Percentiles rank a stretch among this genome's conserved stretches.
These are phyloP conservation scores for Thysanoteuthis rhombus DNA, from an alignment of 2,888 invertebrate genomes.

Conservation along the genomic window DNA sequence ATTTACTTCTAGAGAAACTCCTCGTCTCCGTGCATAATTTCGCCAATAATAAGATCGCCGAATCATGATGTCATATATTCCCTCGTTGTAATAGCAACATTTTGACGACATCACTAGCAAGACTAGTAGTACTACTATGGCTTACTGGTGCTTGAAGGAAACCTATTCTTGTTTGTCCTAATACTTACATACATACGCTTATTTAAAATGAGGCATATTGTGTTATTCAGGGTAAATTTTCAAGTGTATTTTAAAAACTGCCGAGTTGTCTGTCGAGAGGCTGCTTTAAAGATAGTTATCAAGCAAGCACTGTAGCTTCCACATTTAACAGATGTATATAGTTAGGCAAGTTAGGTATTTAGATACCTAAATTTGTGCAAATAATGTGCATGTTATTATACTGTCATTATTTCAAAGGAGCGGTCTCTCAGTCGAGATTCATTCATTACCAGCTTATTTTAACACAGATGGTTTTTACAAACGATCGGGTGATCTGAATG, in stretches of 20 bases:
- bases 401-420: neutral
- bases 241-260: neutral
- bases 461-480: neutral
- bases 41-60: neutral
- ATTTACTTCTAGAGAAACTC: neutral
- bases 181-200: neutral
- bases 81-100: neutral
- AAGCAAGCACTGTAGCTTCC: too few relatives aligned
- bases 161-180: neutral
- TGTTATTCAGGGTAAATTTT: neutral
- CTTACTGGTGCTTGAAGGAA: neutral
- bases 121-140: neutral
- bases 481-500: neutral
- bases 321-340: too few relatives aligned
- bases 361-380: too few relatives aligned
- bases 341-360: too few relatives aligned
- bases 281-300: neutral
- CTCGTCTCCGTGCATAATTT: neutral
- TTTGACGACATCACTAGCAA: neutral
- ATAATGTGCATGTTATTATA: neutral
- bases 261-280: neutral
- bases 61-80: constrained; percentile 1
- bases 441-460: neutral
- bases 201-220: neutral
- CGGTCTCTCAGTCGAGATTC: neutral